Evolutionary conservation across 2,888 invertebrate species (phyloP).

Genomic region (Brenthis hecate): DNA sequence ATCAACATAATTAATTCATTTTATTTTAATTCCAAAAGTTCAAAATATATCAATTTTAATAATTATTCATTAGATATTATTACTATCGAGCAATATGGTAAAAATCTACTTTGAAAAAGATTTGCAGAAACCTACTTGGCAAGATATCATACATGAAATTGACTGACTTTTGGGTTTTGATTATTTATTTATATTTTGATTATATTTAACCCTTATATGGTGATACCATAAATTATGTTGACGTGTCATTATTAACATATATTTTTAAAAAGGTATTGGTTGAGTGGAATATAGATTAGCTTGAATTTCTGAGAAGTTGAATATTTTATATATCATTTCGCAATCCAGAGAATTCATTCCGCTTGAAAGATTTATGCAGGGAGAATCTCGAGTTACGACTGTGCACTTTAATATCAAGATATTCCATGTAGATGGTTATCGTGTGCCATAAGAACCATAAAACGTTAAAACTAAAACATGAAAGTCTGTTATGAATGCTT

Average conservation of each 20-base stretch:
- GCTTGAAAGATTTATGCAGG: constrained; percentile 77
- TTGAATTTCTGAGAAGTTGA: constrained; percentile 73
- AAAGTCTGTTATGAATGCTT: background rate
- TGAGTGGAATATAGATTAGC: constrained; percentile 61
- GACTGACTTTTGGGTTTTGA: too few relatives aligned
- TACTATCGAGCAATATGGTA: too few relatives aligned
- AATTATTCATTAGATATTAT: too few relatives aligned
- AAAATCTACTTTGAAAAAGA: too few relatives aligned
- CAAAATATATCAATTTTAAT: too few relatives aligned
- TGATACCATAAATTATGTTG: background rate
- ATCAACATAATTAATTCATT: too few relatives aligned
- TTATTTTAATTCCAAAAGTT: too few relatives aligned
- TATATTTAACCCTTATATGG: background rate
- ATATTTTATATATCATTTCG: constrained; percentile 79
- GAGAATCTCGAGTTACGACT: constrained; percentile 68
- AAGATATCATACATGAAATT: too few relatives aligned
- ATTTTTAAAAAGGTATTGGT: constrained; percentile 42
- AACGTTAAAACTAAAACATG: constrained; percentile 8
- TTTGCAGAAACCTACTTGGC: too few relatives aligned
- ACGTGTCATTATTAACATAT: constrained; percentile 1
- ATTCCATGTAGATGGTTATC: constrained; percentile 36
- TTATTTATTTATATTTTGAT: constrained; percentile 1
- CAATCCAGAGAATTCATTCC: constrained; percentile 72
- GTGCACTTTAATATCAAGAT: constrained; percentile 57
- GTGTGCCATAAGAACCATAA: constrained; percentile 3